Evolutionary conservation across 2,113 vertebrate species (phyloP).

Genomic region (Chaetodon trifascialis): DNA sequence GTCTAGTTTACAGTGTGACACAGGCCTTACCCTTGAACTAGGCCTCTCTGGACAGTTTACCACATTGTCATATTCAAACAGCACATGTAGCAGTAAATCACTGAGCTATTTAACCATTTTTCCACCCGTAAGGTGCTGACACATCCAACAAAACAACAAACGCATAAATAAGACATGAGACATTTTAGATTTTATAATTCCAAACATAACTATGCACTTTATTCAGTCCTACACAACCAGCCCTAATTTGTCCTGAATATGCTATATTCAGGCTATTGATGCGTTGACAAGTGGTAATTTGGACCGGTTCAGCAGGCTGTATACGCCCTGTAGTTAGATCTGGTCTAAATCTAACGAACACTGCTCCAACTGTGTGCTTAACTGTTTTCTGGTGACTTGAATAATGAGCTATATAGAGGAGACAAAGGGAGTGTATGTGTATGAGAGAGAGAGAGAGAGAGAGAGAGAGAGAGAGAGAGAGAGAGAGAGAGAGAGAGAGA

Average conservation of each 20-base stretch:
- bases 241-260: not conserved
- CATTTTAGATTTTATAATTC: not conserved
- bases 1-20: slow-evolving; percentile 29
- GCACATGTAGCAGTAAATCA: not conserved
- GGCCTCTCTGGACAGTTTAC: slow-evolving; percentile 55
- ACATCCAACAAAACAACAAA: not conserved
- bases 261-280: not conserved
- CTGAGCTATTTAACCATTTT: not conserved
- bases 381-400: slow-evolving; percentile 70
- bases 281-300: not conserved
- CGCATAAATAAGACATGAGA: not conserved
- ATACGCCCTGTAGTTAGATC: slow-evolving; percentile 18
- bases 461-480: slow-evolving; percentile 37
- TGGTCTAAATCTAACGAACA: slow-evolving; percentile 26
- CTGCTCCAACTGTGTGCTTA: slow-evolving; percentile 48
- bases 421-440: slow-evolving; percentile 61
- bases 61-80: slow-evolving; percentile 26
- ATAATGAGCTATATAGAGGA: slow-evolving; percentile 59
- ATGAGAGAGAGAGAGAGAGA: slow-evolving; percentile 18
- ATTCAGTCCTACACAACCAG: not conserved
- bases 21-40: slow-evolving; percentile 55
- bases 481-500: slow-evolving; percentile 45
- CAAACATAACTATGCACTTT: not conserved
- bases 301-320: slow-evolving; percentile 7
- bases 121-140: not conserved